Percentiles rank a stretch among this genome's conserved stretches.
Evolutionary conservation across 2,797 vertebrate species (phyloP).

Genomic region (Thripadectes ignobilis): DNA sequence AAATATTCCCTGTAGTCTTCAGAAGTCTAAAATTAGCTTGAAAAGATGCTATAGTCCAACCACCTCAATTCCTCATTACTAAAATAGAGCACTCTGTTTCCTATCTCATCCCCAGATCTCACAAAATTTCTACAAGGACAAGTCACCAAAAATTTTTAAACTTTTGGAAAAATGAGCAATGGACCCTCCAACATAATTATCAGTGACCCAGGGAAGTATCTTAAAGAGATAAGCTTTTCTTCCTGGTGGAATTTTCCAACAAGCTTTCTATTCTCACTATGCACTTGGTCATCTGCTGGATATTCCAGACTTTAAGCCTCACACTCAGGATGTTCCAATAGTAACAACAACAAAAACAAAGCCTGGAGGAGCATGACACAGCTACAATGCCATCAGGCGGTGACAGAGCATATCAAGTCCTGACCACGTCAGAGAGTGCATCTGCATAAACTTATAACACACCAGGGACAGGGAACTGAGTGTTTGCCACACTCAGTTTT

Average conservation of each 20-base stretch:
- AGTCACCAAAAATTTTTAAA: not conserved
- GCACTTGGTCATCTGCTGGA: not conserved
- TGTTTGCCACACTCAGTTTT: not conserved
- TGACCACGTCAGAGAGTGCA: not conserved
- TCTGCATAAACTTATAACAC: not conserved
- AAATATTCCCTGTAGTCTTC: not conserved
- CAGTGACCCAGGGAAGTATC: not conserved
- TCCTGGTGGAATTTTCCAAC: not conserved
- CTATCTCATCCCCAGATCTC: not conserved
- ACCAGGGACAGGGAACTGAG: not conserved
- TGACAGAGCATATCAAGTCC: not conserved
- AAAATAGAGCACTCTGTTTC: not conserved
- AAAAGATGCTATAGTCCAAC: not conserved
- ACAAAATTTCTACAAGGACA: not conserved
- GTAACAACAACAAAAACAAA: not conserved
- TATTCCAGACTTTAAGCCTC: not conserved
- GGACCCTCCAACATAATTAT: not conserved
- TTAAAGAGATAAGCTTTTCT: not conserved
- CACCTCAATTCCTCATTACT: not conserved
- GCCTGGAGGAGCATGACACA: not conserved
- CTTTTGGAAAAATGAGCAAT: not conserved
- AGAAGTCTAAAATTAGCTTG: not conserved
- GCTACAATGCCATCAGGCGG: slow-evolving; percentile 36
- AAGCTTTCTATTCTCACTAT: not conserved
- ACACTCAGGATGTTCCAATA: not conserved